Evolutionary conservation across 2,113 vertebrate species (phyloP), one percentile per base, ranked within the genome.

Genomic region (Zosterops borbonicus): DNA sequence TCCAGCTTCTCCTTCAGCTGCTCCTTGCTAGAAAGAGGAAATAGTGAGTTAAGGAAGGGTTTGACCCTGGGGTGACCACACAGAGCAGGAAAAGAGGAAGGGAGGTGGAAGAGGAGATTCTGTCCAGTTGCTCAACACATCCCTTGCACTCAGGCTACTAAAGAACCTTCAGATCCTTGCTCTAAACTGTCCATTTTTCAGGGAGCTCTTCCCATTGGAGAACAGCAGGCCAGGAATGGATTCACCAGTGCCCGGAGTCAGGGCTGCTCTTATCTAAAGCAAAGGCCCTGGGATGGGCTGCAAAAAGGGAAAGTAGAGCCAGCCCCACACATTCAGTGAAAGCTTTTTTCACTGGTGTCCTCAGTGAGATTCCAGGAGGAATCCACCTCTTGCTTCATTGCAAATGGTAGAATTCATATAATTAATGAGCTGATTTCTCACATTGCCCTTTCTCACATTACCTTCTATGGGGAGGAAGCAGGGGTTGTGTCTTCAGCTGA

Each of bases 271-370:
- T 15, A 33, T 2, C 19, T 11, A 11, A 81, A n/a, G 12, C 17
- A 33, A 53, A 81, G 11, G 22, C 22, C 16, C 19, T 47, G 7
- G 14, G 25, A 9, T 24, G 18, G 37, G 14, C 50, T 76, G 68
- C 5, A 9, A 10, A 70, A 49, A 6, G 8, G n/a, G 23, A 52
- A 10, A 22, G 31, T 1, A 42, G 50, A 55, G 16, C 31, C 31
- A 65, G n/a, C 23, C 58, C 7, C 44, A 49, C 14, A 16, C 52
- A 37, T 5, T 4, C 1, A 0, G 3, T 9, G 10, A 44, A 63
- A 50, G 14, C 23, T 29, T 17, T 52, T 39, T 56, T 49, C 47
- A 49, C 22, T 49, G 47, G 13, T 24, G 23, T 49, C 22, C 13
- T 49, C 47, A 49, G 47, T 49, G 47, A 24, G 22, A 24, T 49